phyloP scores from a whole-genome alignment of 2,797 vertebrate species.

The Nyctalus aviator region DNA sequence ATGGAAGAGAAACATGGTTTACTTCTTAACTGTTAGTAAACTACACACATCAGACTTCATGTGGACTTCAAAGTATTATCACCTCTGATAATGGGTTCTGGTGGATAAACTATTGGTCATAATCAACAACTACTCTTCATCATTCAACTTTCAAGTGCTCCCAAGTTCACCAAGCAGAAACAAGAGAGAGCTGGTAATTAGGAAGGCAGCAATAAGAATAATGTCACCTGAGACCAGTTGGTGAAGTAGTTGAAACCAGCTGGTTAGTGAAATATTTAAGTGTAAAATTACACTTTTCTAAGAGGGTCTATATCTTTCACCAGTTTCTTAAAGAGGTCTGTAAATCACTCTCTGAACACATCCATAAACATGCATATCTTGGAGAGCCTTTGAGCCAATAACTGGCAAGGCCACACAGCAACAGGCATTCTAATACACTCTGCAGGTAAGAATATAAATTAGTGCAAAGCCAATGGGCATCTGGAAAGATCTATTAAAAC shows the following conservation, averaged over 20 bases:
- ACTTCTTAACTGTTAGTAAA: conserved; percentile 32
- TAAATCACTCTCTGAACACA: conserved; percentile 43
- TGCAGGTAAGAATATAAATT: conserved; percentile 24
- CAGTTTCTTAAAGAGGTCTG: conserved; percentile 34
- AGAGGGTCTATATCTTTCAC: neutral
- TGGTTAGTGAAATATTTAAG: conserved; percentile 30
- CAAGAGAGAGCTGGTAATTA: neutral
- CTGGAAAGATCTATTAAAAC: conserved; percentile 55
- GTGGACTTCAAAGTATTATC: conserved; percentile 12
- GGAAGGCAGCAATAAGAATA: neutral
- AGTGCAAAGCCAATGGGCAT: conserved; percentile 40
- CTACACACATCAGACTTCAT: neutral
- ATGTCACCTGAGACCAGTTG: neutral
- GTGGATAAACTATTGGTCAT: neutral
- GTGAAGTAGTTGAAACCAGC: neutral
- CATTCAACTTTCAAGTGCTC: conserved; percentile 29
- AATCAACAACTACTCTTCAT: conserved; percentile 36
- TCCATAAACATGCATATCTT: neutral
- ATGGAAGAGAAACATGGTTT: neutral
- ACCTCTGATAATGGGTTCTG: neutral
- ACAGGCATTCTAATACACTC: neutral
- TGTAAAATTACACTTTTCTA: conserved; percentile 46
- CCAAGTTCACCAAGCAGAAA: neutral
- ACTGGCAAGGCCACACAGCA: neutral
- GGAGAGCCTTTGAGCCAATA: neutral